Base-by-base conservation (phyloP, 1,140 invertebrate genomes). In the Elysia chlorotica region DNA sequence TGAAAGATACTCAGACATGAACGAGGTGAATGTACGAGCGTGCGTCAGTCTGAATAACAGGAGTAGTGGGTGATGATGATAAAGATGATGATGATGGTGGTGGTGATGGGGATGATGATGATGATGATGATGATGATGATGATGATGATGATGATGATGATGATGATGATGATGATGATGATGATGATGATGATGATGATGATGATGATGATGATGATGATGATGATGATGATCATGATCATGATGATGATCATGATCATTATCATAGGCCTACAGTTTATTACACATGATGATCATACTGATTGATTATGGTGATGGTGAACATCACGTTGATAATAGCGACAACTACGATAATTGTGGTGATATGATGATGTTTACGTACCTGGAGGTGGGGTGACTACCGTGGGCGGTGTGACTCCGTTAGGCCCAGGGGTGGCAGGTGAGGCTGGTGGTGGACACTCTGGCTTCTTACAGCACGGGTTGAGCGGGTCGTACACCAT, bases 401-500 rank as follows among this genome's bases (percentile, higher is more conserved):
- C 67, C 54, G 67, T 48, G 48, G 10, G 0, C 19, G 70, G 61
- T 6, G 61, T 65, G 33, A n/a, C 23, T n/a, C 69, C 69, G 36
- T 63, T 30, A 31, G 59, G 31, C 30, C 37, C 70, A 5, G 70
- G 57, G 23, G 69, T 62, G 35, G 68, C 56, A 28, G 56, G 36
- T 6, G 21, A 10, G 19, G 68, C 62, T n/a, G 68, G 54, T 14
- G 56, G 23, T 1, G 61, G 57, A 61, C 78, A 80, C 61, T 73
- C 70, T 21, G 77, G 71, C 28, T 76, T 76, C 77, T 77, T 68
- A 72, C 79, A 80, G 65, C 79, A 80, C n/a, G 79, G 77, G 62
- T 80, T 76, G 10, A 38, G 53, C 14, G 77, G 75, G 68, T 80
- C 75, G 67, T 76, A 76, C 1, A 75, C 75, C 73, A 77, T 54